Evolutionary conservation across 2,797 vertebrate species (phyloP).

Genomic region (Balearica regulorum): DNA sequence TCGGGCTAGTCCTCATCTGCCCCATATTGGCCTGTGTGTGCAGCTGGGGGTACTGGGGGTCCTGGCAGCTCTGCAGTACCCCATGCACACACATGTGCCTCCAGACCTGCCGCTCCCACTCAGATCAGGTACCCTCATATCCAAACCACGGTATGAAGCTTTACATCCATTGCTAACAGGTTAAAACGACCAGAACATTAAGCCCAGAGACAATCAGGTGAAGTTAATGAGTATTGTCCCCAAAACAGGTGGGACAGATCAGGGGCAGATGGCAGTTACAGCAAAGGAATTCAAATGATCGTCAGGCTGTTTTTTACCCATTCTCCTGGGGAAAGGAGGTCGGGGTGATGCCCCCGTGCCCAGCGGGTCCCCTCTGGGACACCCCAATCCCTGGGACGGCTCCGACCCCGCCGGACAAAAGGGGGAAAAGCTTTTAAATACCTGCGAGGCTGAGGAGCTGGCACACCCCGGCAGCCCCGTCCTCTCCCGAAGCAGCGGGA

Average conservation of each 20-base stretch:
- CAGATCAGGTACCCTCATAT: accelerated
- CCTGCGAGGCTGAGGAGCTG: accelerated
- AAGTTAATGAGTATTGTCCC: not conserved
- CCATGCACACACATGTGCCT: not conserved
- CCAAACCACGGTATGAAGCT: accelerated
- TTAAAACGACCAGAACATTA: not conserved
- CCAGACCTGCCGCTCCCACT: accelerated
- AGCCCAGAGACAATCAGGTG: not conserved
- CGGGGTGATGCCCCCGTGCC: too few relatives aligned
- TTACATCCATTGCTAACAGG: not conserved
- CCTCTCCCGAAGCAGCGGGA: not conserved
- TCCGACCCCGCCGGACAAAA: not conserved
- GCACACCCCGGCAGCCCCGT: not conserved
- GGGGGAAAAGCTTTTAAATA: accelerated
- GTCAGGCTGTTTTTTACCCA: accelerated
- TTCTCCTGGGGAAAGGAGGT: not conserved
- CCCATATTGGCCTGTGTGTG: accelerated
- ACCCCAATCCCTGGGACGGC: accelerated
- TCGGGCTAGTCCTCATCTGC: accelerated
- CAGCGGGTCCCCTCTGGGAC: not conserved
- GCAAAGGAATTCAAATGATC: accelerated
- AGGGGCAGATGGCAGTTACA: too few relatives aligned
- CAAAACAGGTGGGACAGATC: accelerated
- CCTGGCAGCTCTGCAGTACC: not conserved
- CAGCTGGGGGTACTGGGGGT: not conserved